Evolutionary conservation across 2,888 invertebrate species (phyloP).

Genomic region (Scelioninae gen. 1): DNA sequence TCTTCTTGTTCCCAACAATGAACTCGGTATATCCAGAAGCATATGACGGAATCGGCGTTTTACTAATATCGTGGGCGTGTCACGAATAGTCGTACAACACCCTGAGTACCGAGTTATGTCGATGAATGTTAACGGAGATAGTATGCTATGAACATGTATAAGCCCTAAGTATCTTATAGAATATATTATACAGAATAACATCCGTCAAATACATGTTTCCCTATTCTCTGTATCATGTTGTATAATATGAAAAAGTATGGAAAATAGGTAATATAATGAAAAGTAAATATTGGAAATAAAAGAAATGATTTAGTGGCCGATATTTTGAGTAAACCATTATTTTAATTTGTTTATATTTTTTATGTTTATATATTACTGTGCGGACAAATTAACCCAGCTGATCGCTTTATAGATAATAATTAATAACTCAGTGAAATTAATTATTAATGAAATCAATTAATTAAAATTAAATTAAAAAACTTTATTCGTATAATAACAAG

Average conservation of each 20-base stretch:
- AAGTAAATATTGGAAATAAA: no score
- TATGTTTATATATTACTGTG: no score
- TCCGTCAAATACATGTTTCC: slow-evolving; percentile 50
- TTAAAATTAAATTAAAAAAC: no score
- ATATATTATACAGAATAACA: slow-evolving; percentile 38
- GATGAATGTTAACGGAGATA: slow-evolving; percentile 52
- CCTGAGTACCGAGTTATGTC: slow-evolving; percentile 45
- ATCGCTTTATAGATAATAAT: no score
- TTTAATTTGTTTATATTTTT: no score
- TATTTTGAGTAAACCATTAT: no score
- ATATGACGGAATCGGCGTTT: slow-evolving; percentile 46
- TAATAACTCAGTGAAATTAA: no score
- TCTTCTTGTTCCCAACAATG: slow-evolving; percentile 45
- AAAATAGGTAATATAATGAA: no score
- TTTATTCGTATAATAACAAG: no score
- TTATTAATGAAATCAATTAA: no score
- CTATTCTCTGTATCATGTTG: slow-evolving; percentile 17
- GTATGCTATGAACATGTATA: slow-evolving; percentile 36
- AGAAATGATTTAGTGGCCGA: no score
- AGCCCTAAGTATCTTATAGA: slow-evolving; percentile 35
- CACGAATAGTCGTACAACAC: slow-evolving; percentile 36
- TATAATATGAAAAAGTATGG: slow-evolving; percentile 4
- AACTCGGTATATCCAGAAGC: slow-evolving; percentile 30
- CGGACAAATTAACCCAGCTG: no score
- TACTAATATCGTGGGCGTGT: slow-evolving; percentile 52